Conservation (phyloP, 2,797 vertebrate species). For the Coregonus ussuriensis region DNA sequence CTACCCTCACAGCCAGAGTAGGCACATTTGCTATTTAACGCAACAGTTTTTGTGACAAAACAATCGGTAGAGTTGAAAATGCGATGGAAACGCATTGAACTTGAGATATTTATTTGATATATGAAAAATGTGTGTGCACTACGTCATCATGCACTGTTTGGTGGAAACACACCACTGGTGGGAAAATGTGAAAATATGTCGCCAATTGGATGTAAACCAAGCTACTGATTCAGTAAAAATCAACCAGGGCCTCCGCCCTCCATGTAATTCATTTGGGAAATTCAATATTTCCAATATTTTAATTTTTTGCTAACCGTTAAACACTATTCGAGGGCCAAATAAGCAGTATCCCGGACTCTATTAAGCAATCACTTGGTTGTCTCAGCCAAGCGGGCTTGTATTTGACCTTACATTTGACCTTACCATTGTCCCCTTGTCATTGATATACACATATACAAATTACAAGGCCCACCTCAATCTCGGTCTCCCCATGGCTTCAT, state of each 20-base stretch:
- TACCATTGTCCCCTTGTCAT: conserved; percentile 59
- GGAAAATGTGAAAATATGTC: no score
- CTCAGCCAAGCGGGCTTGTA: conserved; percentile 53
- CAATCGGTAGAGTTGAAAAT: no score
- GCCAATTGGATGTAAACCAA: no score
- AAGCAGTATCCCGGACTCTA: conserved; percentile 40
- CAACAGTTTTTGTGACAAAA: no score
- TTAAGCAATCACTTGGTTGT: conserved; percentile 56
- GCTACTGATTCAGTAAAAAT: background rate
- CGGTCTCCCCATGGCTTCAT: conserved; percentile 33
- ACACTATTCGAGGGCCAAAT: conserved; percentile 11
- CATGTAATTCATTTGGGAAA: background rate
- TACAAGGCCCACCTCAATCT: conserved; percentile 28
- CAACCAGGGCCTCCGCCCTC: background rate
- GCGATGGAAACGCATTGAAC: no score
- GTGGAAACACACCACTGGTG: no score
- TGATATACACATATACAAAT: conserved; percentile 67
- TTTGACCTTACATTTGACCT: conserved; percentile 41
- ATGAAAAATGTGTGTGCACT: no score
- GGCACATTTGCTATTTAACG: no score
- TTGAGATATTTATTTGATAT: no score
- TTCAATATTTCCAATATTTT: conserved; percentile 48
- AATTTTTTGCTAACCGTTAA: conserved; percentile 55
- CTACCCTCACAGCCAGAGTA: no score
- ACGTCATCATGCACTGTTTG: no score